These are phyloP conservation scores for Lasioglossum oenotherae DNA, from an alignment of 2,888 invertebrate genomes.

Conservation along the genomic window DNA sequence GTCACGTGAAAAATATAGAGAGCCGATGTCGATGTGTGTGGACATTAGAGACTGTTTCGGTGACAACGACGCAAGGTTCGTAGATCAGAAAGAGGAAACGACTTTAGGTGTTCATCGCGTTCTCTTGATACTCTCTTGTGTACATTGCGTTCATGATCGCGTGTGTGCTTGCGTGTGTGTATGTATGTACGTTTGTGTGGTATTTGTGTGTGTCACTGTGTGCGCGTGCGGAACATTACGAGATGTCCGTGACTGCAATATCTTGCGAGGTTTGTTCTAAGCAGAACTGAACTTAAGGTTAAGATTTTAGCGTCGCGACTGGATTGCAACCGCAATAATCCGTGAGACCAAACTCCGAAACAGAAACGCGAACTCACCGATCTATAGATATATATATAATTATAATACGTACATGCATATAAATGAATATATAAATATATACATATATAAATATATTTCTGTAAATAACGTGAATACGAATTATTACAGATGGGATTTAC, in stretches of 20 bases:
- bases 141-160: background rate
- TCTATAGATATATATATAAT: constrained; percentile 39
- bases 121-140: constrained; percentile 29
- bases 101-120: constrained; percentile 45
- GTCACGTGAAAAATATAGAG: background rate
- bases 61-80: constrained; percentile 25
- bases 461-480: constrained; percentile 74
- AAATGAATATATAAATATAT: constrained; percentile 42
- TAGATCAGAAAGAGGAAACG: constrained; percentile 4
- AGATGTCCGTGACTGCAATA: constrained; percentile 8
- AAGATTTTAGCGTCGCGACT: constrained; percentile 52
- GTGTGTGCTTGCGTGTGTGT: constrained; percentile 11
- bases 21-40: background rate
- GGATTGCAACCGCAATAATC: constrained; percentile 56
- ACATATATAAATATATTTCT: constrained; percentile 70
- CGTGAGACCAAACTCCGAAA: constrained; percentile 69
- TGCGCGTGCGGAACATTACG: background rate
- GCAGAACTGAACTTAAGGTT: constrained; percentile 35
- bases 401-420: constrained; percentile 24
- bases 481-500: constrained; percentile 75
- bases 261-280: constrained; percentile 35
- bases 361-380: constrained; percentile 63
- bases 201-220: background rate
- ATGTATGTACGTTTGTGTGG: background rate
- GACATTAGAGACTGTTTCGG: constrained; percentile 15